Base-by-base conservation (phyloP, 2,113 vertebrate species). In the Pteropus alecto region DNA sequence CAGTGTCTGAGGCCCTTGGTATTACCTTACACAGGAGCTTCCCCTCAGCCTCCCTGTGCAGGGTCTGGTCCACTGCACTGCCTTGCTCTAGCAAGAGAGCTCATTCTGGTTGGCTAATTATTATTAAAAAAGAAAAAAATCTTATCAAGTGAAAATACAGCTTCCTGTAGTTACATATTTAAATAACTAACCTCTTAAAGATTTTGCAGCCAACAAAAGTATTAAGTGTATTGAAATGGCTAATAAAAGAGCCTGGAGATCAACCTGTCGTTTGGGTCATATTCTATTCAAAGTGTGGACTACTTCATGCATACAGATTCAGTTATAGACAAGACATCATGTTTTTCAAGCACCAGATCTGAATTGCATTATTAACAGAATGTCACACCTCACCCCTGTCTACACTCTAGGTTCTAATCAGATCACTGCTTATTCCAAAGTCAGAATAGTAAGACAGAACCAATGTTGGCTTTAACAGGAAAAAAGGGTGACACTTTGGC, bases 11-110 rank as follows among this genome's bases (percentile, higher is more conserved):
- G n/a, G 19, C 30, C 43, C 24, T 41, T 13, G 28, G 6, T 30
- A 13, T 8, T 11, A 21, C 51, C 18, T 71, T 41, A 38, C 56
- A 38, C 16, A 63, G 79, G n/a, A 74, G 8, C 5, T 61, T 51
- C 41, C 1, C 28, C 33, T 48, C n/a, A 74, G 6, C 9, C 16
- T 26, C 28, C 18, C n/a, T 43, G 38, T 38, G 38, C 68, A 24
- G 14, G 19, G 8, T 16, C 33, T 74, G 26, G 19, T 26, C 76
- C 63, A 26, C 24, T 24, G 9, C 6, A 12, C 35, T 46, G 6
- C 43, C n/a, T 9, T 56, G 4, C 48, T 81, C 35, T 46, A 51
- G 38, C 21, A 51, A 0, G 1, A n/a, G 6, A 41, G 6, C 10
- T 41, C 81, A 63, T 65, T 81, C 16, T 28, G 58, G 13, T 35